Conservation (phyloP, 2,113 vertebrate species). For the Oncorhynchus gorbuscha region DNA sequence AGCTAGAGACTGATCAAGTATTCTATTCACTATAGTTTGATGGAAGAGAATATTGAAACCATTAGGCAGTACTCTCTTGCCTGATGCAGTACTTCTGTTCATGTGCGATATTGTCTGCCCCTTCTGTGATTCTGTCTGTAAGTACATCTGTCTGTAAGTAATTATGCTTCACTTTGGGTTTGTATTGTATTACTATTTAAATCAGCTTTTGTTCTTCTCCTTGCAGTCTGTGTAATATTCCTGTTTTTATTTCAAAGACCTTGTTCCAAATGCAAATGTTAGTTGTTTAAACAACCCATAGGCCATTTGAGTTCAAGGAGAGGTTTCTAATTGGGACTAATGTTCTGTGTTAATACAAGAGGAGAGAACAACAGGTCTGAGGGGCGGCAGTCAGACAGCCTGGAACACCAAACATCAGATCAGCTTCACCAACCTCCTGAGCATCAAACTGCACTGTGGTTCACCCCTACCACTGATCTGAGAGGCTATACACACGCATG, state of each 20-base stretch:
- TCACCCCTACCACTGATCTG: constrained; percentile 4
- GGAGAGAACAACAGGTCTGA: constrained; percentile 56
- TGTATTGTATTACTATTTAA: no score
- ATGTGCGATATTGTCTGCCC: no score
- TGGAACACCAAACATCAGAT: constrained; percentile 41
- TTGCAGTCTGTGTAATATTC: constrained; percentile 15
- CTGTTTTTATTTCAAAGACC: constrained; percentile 47
- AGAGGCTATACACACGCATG: not conserved
- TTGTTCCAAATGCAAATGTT: constrained; percentile 58
- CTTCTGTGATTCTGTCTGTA: no score
- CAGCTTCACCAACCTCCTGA: constrained; percentile 46
- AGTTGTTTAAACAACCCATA: constrained; percentile 57
- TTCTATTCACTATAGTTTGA: no score
- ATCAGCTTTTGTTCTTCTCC: no score
- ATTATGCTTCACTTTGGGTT: no score
- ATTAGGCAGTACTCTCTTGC: no score
- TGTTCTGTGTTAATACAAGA: constrained; percentile 53
- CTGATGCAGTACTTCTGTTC: no score
- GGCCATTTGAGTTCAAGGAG: constrained; percentile 39
- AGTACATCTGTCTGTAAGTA: no score
- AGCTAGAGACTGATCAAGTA: no score
- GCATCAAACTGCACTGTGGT: constrained; percentile 33
- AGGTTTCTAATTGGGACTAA: constrained; percentile 67
- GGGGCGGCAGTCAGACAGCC: constrained; percentile 22
- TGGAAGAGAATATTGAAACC: no score